These are phyloP conservation scores for Cephonodes hylas DNA, from an alignment of 2,888 invertebrate species.

Conservation along the genomic window DNA sequence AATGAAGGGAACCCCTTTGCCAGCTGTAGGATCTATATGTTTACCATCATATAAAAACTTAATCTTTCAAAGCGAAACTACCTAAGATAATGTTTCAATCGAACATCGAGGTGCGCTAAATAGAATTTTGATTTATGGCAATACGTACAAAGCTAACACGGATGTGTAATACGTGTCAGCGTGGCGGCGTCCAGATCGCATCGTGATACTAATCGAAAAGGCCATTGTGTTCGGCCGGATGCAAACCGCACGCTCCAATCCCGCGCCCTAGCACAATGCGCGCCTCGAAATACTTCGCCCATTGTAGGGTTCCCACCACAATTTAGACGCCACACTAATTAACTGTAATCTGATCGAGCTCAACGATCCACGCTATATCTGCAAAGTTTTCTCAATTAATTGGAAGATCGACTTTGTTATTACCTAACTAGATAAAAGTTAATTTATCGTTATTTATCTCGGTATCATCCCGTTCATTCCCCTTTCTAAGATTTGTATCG, in stretches of 20 bases:
- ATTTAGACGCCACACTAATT: constrained; percentile 19
- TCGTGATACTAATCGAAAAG: constrained; percentile 62
- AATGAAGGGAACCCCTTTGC: too few relatives aligned
- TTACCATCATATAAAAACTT: neutral
- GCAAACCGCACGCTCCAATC: constrained; percentile 64
- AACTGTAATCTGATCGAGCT: constrained; percentile 18
- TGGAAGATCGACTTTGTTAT: constrained; percentile 25
- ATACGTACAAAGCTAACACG: constrained; percentile 22
- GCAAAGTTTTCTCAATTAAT: constrained; percentile 37
- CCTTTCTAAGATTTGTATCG: neutral
- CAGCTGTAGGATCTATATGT: too few relatives aligned
- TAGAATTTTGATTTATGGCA: constrained; percentile 1
- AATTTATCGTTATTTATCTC: constrained; percentile 7
- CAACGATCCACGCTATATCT: constrained; percentile 9
- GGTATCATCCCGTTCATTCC: neutral
- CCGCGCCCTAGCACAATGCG: constrained; percentile 54
- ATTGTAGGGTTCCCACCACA: constrained; percentile 4
- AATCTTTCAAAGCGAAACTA: neutral
- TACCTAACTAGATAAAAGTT: neutral
- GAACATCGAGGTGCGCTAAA: neutral
- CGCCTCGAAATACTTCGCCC: constrained; percentile 22
- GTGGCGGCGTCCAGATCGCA: constrained; percentile 46
- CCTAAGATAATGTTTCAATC: neutral
- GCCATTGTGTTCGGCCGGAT: constrained; percentile 63
- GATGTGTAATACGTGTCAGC: constrained; percentile 40